phyloP scores from a whole-genome alignment of 2,113 vertebrate genomes.

The Carollia perspicillata region DNA sequence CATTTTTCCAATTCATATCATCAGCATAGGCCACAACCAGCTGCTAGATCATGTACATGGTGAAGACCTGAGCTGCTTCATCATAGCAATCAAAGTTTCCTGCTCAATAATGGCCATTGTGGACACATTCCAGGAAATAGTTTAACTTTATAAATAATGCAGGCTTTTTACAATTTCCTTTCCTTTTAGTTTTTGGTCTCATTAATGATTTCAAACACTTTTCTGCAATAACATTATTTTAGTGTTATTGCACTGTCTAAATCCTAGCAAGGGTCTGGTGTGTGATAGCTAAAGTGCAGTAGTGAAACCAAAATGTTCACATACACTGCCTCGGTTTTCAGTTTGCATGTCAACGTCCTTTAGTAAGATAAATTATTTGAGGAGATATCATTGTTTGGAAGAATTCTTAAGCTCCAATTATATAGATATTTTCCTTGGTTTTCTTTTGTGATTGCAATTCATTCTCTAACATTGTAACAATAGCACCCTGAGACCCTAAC shows the following conservation, averaged over 20 bases:
- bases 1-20: slow-evolving; percentile 43
- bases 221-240: slow-evolving; percentile 7
- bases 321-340: background rate
- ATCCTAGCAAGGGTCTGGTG: slow-evolving; percentile 44
- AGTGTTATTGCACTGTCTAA: slow-evolving; percentile 53
- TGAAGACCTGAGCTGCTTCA: slow-evolving; percentile 61
- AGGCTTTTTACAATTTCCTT: slow-evolving; percentile 76
- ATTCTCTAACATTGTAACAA: background rate
- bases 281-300: background rate
- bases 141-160: slow-evolving; percentile 80
- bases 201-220: slow-evolving; percentile 67
- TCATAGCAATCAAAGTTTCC: slow-evolving; percentile 64
- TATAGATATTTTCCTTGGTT: background rate
- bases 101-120: slow-evolving; percentile 68
- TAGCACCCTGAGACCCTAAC: background rate
- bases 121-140: slow-evolving; percentile 70
- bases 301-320: background rate
- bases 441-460: background rate
- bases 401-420: background rate
- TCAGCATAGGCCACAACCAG: slow-evolving; percentile 58
- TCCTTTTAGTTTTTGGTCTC: slow-evolving; percentile 68
- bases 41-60: slow-evolving; percentile 64
- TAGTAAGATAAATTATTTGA: background rate
- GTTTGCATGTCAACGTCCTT: background rate
- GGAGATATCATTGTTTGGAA: background rate